These are phyloP conservation scores for Mantis religiosa DNA, from an alignment of 2,888 invertebrate species.

Conservation along the genomic window DNA sequence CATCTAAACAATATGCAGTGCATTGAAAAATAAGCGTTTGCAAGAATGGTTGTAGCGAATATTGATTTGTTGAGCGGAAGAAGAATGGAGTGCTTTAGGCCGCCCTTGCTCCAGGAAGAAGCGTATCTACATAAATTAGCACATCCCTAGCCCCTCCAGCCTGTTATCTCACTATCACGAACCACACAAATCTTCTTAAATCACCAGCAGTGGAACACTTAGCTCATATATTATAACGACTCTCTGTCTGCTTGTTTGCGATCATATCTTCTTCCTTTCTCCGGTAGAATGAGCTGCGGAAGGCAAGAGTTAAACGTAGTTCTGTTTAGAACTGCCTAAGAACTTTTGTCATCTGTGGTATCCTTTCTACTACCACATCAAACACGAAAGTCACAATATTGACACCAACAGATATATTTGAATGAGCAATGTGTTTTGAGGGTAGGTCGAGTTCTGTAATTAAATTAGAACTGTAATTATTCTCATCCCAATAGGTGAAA, in stretches of 20 bases:
- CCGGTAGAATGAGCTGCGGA: neutral
- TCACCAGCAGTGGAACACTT: conserved; percentile 7
- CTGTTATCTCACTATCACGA: conserved; percentile 17
- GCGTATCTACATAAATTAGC: conserved; percentile 22
- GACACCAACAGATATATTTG: no score
- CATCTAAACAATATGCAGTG: no score
- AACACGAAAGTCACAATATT: no score
- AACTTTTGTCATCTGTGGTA: no score
- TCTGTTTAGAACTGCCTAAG: no score
- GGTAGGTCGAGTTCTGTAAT: no score
- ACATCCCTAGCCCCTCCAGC: conserved; percentile 1
- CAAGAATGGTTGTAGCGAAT: no score
- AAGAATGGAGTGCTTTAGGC: neutral
- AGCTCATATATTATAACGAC: conserved; percentile 13
- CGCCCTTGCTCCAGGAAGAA: neutral
- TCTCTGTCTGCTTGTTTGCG: neutral
- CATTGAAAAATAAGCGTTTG: no score
- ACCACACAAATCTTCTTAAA: conserved; percentile 26
- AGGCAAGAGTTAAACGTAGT: neutral
- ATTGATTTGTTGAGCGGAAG: neutral
- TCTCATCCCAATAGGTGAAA: no score
- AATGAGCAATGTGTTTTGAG: no score
- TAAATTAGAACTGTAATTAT: no score
- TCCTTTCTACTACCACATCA: no score
- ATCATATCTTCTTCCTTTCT: neutral